Evolutionary conservation across 2,113 vertebrate genomes (phyloP), one percentile per base, ranked within the genome.

Genomic region (Argyrosomus japonicus): DNA sequence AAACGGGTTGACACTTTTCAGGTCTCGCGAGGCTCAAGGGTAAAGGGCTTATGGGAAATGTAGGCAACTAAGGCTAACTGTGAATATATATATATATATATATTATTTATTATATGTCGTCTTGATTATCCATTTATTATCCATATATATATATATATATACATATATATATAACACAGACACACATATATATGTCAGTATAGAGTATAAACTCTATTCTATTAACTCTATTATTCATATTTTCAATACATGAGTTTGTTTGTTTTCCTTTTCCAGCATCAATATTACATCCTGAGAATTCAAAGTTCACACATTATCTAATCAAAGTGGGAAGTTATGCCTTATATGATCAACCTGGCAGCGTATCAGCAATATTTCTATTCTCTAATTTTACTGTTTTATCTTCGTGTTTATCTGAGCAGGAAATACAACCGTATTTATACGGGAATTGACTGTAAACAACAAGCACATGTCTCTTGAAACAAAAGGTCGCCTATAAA

Each of bases 11-110:
- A 23, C 7, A 10, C 45, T n/a, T 40, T 79, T 81, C 29, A 74
- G 65, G 12, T 93, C 82, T 92, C 90, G 93, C 89, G 90, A 88
- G 75, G 13, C 9, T 65, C 0, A 0, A 14, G 0, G 0, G 32
- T 1, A 8, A 9, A 15, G 0, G 10, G 40, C 5, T 71, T 32
- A 1, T 87, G 88, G 89, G 87, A 88, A 87, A 84, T 82, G 85
- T 75, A 88, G 82, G 61, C 27, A 40, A 23, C 2, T 13, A 43
- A 11, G 43, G 43, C 5, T 0, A 32, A 43, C 40, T 40, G 27
- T 29, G 27, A 5, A 32, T 32, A 32, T 7, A 36, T 36, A 36
- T 36, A 36, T 36, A 36, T 36, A 36, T 45, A 45, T 11, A 11
- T 45, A 45, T 11, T 6, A 40, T 6, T 40, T 40, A 40, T 40